A percentile compares a stretch with the other conserved stretches of the same genome.
These are phyloP conservation scores for Amphiura filiformis DNA, from an alignment of 35 echinoderm and acorn worm genomes.

Conservation along the genomic window DNA sequence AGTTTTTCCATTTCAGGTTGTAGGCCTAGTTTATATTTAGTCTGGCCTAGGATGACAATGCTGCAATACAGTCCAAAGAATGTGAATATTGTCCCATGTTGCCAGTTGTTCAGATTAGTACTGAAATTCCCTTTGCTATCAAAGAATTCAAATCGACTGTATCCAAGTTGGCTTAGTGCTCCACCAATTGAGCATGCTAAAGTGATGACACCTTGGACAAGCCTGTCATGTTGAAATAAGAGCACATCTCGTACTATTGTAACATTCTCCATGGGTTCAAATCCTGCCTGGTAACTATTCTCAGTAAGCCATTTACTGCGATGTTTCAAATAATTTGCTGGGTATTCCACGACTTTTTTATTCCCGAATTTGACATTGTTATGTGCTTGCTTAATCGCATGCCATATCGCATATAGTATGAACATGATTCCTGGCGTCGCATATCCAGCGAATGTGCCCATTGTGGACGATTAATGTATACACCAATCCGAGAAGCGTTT, in stretches of 20 bases:
- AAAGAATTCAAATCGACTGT: not conserved
- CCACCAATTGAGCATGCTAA: not conserved
- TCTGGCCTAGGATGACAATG: conserved; percentile 26
- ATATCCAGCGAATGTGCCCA: not conserved
- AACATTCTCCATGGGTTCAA: too few species aligned
- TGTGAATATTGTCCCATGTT: conserved; percentile 93
- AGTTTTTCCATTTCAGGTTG: conserved; percentile 62
- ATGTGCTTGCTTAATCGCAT: not conserved
- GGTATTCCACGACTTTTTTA: not conserved
- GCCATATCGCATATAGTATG: not conserved
- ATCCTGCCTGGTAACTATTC: too few species aligned
- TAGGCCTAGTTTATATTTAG: conserved; percentile 37
- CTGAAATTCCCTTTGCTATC: not conserved
- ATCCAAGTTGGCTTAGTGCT: not conserved
- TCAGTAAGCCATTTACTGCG: too few species aligned
- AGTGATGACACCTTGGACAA: not conserved
- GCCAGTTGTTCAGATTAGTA: conserved; percentile 45
- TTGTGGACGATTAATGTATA: too few species aligned
- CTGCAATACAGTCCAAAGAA: conserved; percentile 76
- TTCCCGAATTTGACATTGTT: not conserved
- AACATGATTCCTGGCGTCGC: not conserved
- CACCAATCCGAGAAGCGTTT: too few species aligned
- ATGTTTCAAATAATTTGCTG: too few species aligned
- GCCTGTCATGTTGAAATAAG: not conserved
- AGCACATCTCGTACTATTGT: not conserved